A percentile compares a stretch with the other conserved stretches of the same genome.
Conservation (phyloP, 1,140 invertebrate genomes). For the Drosophila sproati region DNA sequence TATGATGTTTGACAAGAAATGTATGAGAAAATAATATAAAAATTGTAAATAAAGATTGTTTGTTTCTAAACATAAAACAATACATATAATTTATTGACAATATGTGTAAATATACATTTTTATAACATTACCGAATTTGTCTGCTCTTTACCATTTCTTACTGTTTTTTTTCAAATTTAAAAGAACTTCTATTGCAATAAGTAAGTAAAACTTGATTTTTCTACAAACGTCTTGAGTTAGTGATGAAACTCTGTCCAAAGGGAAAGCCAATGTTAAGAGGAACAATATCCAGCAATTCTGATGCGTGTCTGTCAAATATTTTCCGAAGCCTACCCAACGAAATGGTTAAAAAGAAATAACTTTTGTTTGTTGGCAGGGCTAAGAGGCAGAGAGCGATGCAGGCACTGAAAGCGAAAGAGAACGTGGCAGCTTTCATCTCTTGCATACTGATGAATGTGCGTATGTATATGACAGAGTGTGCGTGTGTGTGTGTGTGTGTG, state of each 20-base stretch:
- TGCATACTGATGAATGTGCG: conserved; percentile 76
- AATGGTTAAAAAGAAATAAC: conserved; percentile 70
- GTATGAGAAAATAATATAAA: too few relatives aligned
- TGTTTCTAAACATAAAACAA: neutral
- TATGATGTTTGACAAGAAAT: too few relatives aligned
- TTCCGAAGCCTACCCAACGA: conserved; percentile 48
- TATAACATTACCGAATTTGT: too few relatives aligned
- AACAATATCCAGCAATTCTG: conserved; percentile 34
- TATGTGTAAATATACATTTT: too few relatives aligned
- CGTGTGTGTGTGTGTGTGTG: conserved; percentile 34
- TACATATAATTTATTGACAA: neutral
- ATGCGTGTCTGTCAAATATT: conserved; percentile 43
- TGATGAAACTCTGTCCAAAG: neutral
- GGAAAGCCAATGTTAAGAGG: conserved; percentile 1
- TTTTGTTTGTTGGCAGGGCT: conserved; percentile 64
- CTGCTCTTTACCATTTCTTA: too few relatives aligned
- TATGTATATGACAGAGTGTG: conserved; percentile 21
- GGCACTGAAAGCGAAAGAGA: conserved; percentile 29
- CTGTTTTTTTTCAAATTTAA: too few relatives aligned
- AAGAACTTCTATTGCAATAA: too few relatives aligned
- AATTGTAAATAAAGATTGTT: too few relatives aligned
- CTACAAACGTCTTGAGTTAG: neutral
- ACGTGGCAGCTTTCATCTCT: conserved; percentile 65
- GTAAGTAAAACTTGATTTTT: neutral
- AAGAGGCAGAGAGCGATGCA: conserved; percentile 31